phyloP scores from a whole-genome alignment of 2,113 vertebrate genomes.

The Pardalotus punctatus region DNA sequence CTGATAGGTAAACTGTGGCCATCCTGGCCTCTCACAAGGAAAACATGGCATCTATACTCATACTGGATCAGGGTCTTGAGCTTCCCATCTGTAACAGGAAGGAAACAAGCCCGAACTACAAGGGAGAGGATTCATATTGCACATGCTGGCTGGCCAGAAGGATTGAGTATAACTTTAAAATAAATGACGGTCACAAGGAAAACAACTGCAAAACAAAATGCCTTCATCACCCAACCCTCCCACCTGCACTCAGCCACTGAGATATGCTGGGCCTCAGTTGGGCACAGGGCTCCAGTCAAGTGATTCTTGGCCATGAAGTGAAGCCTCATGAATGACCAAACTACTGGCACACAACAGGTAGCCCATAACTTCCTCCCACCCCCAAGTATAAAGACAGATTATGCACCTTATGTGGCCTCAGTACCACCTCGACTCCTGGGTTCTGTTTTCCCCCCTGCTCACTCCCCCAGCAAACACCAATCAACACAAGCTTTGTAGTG shows the following conservation, averaged over 20 bases:
- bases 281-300: neutral
- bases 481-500: accelerated
- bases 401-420: neutral
- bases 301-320: neutral
- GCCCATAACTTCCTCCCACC: neutral
- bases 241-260: neutral
- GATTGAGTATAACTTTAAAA: neutral
- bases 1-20: neutral
- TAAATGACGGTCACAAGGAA: neutral
- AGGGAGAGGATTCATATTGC: neutral
- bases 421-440: neutral
- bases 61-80: neutral
- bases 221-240: neutral
- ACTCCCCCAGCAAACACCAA: neutral
- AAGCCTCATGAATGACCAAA: neutral
- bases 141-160: accelerated
- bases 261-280: neutral
- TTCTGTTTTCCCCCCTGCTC: neutral
- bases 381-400: neutral
- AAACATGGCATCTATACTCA: neutral
- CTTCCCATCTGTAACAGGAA: neutral
- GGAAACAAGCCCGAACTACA: accelerated
- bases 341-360: accelerated
- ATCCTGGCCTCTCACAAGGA: neutral
- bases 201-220: neutral